A percentile compares a stretch with the other conserved stretches of the same genome.
phyloP scores from a whole-genome alignment of 2,888 invertebrate species.

The Protonemura montana region DNA sequence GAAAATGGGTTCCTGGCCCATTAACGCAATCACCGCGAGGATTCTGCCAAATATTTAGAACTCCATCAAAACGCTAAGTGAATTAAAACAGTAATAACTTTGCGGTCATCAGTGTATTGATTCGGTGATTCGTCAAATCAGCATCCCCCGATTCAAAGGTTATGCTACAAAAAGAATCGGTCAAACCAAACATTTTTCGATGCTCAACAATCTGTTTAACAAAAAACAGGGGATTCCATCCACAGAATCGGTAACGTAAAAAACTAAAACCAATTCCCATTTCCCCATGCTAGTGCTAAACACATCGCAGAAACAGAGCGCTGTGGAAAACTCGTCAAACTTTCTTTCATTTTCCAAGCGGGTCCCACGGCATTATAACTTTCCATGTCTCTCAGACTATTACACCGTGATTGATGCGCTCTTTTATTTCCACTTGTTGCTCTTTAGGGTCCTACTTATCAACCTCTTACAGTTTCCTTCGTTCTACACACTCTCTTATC shows the following conservation, averaged over 20 bases:
- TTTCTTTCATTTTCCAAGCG: not conserved
- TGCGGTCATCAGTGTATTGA: not conserved
- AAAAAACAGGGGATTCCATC: not conserved
- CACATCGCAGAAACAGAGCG: not conserved
- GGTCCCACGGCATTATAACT: not conserved
- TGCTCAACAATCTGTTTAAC: not conserved
- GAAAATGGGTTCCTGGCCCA: not conserved
- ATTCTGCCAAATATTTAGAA: not conserved
- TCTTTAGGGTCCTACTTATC: constrained; percentile 34
- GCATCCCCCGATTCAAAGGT: not conserved
- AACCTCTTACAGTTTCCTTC: constrained; percentile 9
- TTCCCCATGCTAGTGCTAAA: not conserved
- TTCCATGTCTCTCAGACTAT: not conserved
- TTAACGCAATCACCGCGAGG: not conserved
- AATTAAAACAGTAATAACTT: not conserved
- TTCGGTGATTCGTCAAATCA: not conserved
- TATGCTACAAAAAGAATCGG: not conserved
- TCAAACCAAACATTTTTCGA: not conserved
- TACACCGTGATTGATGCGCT: constrained; percentile 31
- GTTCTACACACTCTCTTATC: constrained; percentile 18
- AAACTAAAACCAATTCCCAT: not conserved
- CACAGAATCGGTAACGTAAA: not conserved
- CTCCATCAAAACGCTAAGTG: not conserved
- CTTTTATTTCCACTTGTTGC: constrained; percentile 40
- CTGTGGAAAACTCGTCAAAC: not conserved